phyloP scores from a whole-genome alignment of 2,113 vertebrate species.

The Grammomys surdaster region DNA sequence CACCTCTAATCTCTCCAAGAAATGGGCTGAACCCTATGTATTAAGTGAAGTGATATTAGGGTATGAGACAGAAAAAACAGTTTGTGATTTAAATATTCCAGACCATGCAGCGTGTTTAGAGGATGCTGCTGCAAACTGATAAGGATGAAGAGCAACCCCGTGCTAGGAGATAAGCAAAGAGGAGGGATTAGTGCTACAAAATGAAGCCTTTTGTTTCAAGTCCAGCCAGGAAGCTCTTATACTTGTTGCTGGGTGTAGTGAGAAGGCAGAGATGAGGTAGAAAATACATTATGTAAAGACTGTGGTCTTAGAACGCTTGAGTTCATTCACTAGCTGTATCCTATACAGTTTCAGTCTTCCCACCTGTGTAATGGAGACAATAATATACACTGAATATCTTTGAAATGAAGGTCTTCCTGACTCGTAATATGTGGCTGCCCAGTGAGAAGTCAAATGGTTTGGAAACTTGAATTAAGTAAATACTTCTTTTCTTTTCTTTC shows the following conservation, averaged over 20 bases:
- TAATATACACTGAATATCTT: neutral
- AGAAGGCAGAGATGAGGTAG: neutral
- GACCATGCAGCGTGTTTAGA: neutral
- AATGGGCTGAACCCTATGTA: constrained; percentile 21
- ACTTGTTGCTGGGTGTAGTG: neutral
- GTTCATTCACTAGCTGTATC: neutral
- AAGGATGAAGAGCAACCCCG: neutral
- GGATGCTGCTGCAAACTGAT: neutral
- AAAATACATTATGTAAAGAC: fast-evolving
- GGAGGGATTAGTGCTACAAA: neutral
- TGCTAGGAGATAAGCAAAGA: neutral
- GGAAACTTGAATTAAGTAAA: neutral
- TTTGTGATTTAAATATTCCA: constrained; percentile 6
- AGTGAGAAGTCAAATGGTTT: neutral
- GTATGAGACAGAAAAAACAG: neutral
- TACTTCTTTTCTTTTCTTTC: neutral
- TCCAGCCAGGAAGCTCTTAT: neutral
- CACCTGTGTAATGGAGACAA: neutral
- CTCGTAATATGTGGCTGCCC: fast-evolving
- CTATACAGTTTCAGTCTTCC: constrained; percentile 5
- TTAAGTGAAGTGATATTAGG: neutral
- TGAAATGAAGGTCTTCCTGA: neutral
- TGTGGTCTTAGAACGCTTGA: neutral
- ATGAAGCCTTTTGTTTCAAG: neutral
- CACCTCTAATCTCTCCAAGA: neutral